Conservation (phyloP, 2,888 invertebrate genomes). For the Amphiduros pacificus region DNA sequence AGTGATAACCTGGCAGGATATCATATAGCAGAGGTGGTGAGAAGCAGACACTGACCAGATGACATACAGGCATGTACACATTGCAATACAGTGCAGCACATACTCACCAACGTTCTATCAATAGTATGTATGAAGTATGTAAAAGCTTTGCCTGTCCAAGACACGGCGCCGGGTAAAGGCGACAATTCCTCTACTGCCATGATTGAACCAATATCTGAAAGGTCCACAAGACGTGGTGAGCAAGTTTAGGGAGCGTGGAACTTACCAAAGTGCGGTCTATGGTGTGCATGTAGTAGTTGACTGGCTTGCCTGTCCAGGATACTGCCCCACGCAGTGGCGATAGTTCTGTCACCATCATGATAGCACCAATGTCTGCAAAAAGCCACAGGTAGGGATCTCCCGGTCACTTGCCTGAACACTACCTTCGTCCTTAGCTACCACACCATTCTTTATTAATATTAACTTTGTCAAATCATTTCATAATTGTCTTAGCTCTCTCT, state of each 20-base stretch:
- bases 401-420: no score
- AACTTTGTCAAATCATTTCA: no score
- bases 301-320: slow-evolving; percentile 98
- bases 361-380: slow-evolving; percentile 86
- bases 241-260: slow-evolving; percentile 13
- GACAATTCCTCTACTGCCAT: slow-evolving; percentile 98
- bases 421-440: no score
- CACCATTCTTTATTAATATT: no score
- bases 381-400: no score
- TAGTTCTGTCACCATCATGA: slow-evolving; percentile 97
- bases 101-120: slow-evolving; percentile 76
- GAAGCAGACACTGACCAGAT: no score
- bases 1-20: no score
- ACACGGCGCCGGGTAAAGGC: slow-evolving; percentile 93
- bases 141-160: slow-evolving; percentile 99
- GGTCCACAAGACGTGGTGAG: slow-evolving; percentile 9
- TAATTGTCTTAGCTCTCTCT: no score
- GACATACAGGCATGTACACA: no score
- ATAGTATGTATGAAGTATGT: slow-evolving; percentile 98
- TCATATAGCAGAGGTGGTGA: no score
- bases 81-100: background rate
- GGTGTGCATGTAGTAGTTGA: slow-evolving; percentile 96
- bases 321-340: slow-evolving; percentile 92
- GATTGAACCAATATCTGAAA: slow-evolving; percentile 90
- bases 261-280: slow-evolving; percentile 82